Conservation (phyloP, 2,797 vertebrate species). For the Apodemus agrarius region DNA sequence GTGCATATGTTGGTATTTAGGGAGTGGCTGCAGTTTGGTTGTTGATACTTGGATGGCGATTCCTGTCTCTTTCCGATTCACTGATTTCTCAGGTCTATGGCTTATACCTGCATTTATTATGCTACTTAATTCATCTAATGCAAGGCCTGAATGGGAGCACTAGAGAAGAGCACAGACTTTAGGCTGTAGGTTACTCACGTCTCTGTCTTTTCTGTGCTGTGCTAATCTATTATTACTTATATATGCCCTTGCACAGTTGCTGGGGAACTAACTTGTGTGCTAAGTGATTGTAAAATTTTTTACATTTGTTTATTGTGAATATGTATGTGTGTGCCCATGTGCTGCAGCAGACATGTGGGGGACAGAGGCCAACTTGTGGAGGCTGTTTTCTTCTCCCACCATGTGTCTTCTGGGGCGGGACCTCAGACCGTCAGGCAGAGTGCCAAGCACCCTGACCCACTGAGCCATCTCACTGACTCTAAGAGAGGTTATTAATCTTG, state of each 20-base stretch:
- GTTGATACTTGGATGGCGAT: neutral
- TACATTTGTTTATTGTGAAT: neutral
- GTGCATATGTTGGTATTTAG: neutral
- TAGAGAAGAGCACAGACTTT: neutral
- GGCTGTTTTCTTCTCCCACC: neutral
- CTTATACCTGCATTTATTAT: neutral
- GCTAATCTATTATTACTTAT: neutral
- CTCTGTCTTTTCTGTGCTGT: neutral
- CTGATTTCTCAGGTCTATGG: neutral
- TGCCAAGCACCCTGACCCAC: neutral
- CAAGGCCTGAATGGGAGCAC: neutral
- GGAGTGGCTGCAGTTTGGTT: neutral
- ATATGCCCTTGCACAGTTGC: neutral
- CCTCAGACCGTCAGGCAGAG: too few relatives aligned
- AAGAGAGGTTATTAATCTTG: constrained; percentile 2
- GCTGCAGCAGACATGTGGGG: too few relatives aligned
- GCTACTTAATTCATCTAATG: neutral
- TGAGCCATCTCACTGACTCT: neutral
- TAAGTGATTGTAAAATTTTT: neutral
- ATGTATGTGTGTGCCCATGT: neutral
- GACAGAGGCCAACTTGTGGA: neutral
- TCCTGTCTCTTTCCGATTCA: neutral
- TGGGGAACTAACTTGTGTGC: neutral
- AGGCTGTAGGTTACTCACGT: neutral
- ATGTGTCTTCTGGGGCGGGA: too few relatives aligned